Conservation (phyloP, 2,797 vertebrate genomes). For the Thalassophryne amazonica region DNA sequence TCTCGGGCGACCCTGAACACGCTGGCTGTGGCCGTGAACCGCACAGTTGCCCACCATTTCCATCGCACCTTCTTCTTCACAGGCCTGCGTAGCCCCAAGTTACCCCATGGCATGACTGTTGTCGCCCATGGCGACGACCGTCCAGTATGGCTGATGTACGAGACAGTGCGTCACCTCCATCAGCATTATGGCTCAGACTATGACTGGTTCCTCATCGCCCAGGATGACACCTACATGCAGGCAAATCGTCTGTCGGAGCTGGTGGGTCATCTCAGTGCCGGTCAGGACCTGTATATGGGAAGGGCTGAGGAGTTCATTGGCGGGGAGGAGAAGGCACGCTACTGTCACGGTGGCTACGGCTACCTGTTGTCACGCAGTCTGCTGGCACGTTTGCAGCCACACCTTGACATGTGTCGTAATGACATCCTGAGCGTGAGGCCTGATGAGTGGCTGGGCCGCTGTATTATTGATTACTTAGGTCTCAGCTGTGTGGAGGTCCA, state of each 20-base stretch:
- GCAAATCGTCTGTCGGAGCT: slow-evolving; percentile 87
- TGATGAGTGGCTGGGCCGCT: slow-evolving; percentile 97
- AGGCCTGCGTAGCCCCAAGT: slow-evolving; percentile 86
- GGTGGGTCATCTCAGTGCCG: slow-evolving; percentile 89
- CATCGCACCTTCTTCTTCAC: slow-evolving; percentile 92
- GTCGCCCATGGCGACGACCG: slow-evolving; percentile 92
- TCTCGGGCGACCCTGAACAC: slow-evolving; percentile 89
- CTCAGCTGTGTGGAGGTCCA: slow-evolving; percentile 88
- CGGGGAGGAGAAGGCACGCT: slow-evolving; percentile 88
- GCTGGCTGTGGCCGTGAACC: slow-evolving; percentile 92
- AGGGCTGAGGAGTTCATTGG: slow-evolving; percentile 94
- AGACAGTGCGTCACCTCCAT: slow-evolving; percentile 90
- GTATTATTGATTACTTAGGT: slow-evolving; percentile 94
- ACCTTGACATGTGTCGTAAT: slow-evolving; percentile 92
- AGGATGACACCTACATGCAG: slow-evolving; percentile 93
- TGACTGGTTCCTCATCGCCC: slow-evolving; percentile 95
- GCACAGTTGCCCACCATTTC: slow-evolving; percentile 91
- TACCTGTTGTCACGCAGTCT: slow-evolving; percentile 93
- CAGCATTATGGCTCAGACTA: slow-evolving; percentile 89
- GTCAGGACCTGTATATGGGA: slow-evolving; percentile 92
- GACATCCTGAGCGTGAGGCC: slow-evolving; percentile 95
- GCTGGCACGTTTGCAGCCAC: slow-evolving; percentile 85
- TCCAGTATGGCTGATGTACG: slow-evolving; percentile 96
- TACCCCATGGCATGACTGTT: slow-evolving; percentile 90
- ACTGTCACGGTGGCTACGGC: slow-evolving; percentile 94